phyloP scores from a whole-genome alignment of 2,797 vertebrate species.

The Spea hammondii region DNA sequence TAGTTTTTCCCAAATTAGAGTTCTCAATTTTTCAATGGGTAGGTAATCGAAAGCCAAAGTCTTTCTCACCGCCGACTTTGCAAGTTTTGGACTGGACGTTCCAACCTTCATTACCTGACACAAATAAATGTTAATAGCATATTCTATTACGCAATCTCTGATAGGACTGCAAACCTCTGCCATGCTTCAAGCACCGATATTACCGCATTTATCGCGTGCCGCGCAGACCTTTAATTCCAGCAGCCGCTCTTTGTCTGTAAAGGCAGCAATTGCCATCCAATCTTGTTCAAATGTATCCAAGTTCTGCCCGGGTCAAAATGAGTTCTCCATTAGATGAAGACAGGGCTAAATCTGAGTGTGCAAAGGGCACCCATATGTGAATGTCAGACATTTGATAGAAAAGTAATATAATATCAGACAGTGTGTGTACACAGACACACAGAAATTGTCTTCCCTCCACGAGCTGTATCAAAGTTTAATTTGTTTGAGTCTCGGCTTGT shows the following conservation, averaged over 20 bases:
- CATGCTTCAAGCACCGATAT: neutral
- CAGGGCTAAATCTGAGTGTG: slow-evolving; percentile 62
- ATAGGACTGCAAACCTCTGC: neutral
- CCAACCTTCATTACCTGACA: no score
- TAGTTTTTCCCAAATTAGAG: no score
- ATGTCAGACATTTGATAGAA: slow-evolving; percentile 70
- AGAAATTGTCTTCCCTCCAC: slow-evolving; percentile 55
- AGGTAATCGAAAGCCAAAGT: no score
- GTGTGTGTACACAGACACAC: slow-evolving; percentile 44
- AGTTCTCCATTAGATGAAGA: slow-evolving; percentile 61
- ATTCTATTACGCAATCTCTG: neutral
- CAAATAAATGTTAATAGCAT: no score
- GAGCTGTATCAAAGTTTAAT: slow-evolving; percentile 62
- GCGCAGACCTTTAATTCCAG: neutral
- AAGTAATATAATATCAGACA: slow-evolving; percentile 61
- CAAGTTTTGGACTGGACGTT: no score
- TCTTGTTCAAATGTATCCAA: slow-evolving; percentile 1
- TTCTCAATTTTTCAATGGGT: no score
- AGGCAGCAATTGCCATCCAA: slow-evolving; percentile 7
- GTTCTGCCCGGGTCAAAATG: slow-evolving; percentile 60
- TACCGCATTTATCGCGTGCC: neutral
- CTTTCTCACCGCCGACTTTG: no score
- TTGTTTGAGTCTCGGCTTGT: slow-evolving; percentile 63
- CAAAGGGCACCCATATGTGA: slow-evolving; percentile 73
- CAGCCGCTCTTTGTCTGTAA: neutral